Evolutionary conservation across 2,888 invertebrate genomes (phyloP), one percentile per base, ranked within the genome.

Genomic region (Rhodophaea formosa): DNA sequence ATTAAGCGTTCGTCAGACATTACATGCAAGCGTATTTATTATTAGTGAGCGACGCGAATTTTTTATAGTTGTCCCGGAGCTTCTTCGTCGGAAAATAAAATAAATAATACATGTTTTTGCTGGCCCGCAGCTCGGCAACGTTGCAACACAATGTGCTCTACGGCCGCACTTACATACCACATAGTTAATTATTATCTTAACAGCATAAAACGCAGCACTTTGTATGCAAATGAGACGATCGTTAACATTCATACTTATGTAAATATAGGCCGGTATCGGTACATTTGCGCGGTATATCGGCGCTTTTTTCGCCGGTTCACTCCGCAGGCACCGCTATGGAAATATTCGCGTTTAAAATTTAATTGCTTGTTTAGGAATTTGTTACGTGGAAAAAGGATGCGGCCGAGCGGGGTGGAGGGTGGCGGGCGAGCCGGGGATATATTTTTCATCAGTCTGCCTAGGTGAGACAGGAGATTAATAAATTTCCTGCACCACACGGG

Each of bases 401-500:
- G 35, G 29, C 35, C 35, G 51, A 17, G 35, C 32, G 35, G 39
- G 16, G 3, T 16, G 10, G 35, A 8, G 46, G 46, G 46, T 46
- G 17, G 6, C 53, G n/a, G n/a, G 39, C 46, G 56, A 63, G 65
- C 68, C 43, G 16, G 17, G 53, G 8, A 8, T 63, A 68, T 76
- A 71, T 86, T 86, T 87, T 87, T 82, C 78, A 76, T 80, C 76
- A 44, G 8, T 67, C 72, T 72, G 72, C 72, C 65, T 71, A 62
- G 63, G 71, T 73, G 72, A 73, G 73, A 75, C 93, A 93, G 94
- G 93, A 93, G 93, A 94, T 93, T 93, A 93, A 92, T 93, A 93
- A 93, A 93, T 93, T 94, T 94, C 93, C 93, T 93, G 92, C 86
- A 86, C 92, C 91, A 88, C 92, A 91, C 91, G 89, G 88, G 87